Percentiles rank a stretch among this genome's conserved stretches.
These are phyloP conservation scores for Cetoscarus ocellatus DNA, from an alignment of 2,797 vertebrate species.

Conservation along the genomic window DNA sequence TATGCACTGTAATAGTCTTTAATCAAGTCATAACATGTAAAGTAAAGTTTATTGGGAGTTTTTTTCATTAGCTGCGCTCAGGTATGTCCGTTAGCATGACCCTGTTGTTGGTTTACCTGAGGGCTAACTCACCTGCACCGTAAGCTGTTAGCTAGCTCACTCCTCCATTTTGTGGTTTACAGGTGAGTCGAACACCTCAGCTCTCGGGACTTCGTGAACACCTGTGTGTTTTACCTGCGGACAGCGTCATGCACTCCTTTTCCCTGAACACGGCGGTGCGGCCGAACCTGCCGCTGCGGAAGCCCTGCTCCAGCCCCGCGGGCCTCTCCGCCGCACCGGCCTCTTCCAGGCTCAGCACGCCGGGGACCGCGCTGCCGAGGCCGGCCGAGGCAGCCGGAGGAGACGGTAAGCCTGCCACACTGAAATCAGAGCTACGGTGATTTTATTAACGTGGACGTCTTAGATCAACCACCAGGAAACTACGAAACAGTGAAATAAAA, in stretches of 20 bases:
- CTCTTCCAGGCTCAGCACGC: background rate
- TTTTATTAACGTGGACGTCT: no score
- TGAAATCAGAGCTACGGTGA: background rate
- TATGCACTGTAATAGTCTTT: background rate
- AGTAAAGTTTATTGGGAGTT: background rate
- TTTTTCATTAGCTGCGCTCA: background rate
- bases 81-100: background rate
- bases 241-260: constrained; percentile 53
- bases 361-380: background rate
- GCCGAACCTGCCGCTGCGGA: constrained; percentile 79
- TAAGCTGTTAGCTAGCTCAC: background rate
- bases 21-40: background rate
- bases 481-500: no score
- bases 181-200: no score
- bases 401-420: constrained; percentile 42
- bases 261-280: constrained; percentile 24
- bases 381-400: background rate
- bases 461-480: no score
- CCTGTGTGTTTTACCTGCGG: no score
- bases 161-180: no score
- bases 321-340: accelerated
- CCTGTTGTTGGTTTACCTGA: background rate
- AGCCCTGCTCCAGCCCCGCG: constrained; percentile 61
- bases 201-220: no score
- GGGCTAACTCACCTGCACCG: background rate